Base-by-base conservation (phyloP, 53 echinoderm and acorn worm species). In the Hippasteria phrygiana region DNA sequence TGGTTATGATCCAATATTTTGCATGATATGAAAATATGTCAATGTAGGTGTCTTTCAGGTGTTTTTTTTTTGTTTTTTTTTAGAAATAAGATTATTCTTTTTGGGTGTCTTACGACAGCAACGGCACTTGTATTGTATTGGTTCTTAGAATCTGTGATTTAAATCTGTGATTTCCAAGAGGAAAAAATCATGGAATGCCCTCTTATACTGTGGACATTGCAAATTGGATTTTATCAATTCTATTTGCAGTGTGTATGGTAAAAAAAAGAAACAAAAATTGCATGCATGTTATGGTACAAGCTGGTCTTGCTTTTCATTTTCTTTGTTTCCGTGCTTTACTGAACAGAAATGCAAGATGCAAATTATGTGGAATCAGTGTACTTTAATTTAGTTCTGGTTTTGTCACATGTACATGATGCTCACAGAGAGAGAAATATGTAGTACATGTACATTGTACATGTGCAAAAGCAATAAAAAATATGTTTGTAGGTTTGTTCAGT, bases 191-290 rank as follows among this genome's bases (percentile, higher is more conserved):
- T 78, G 56, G 78, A 78, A 78, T 78, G 55, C 48, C 50, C 40
- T 37, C 35, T 40, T 78, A 10, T 13, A 7, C 56, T 55, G 55
- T 77, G 36, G n/a, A 78, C 76, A 76, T 37, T 56, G 78, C 59
- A 59, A 78, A 78, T 36, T 4, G 32, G 35, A 51, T 31, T 3
- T 59, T 56, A 7, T 5, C 11, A 3, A 56, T 24, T 33, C 26
- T 14, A 42, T 81, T 81, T 81, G 81, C 81, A 81, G 29, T 81
- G 81, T 81, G 62, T 65, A 64, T 81, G 81, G 33, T 43, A 6
- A 16, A 41, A 72, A 70, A 63, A 63, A 63, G 6, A 41, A 72
- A 70, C 20, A 63, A 63, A 62, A 80, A 63, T 26, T 65, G 81
- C 65, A 65, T 64, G 81, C 65, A 81, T 64, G 81, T 27, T 40